phyloP scores from a whole-genome alignment of 2,113 vertebrate genomes.

The Butastur rufipennis region DNA sequence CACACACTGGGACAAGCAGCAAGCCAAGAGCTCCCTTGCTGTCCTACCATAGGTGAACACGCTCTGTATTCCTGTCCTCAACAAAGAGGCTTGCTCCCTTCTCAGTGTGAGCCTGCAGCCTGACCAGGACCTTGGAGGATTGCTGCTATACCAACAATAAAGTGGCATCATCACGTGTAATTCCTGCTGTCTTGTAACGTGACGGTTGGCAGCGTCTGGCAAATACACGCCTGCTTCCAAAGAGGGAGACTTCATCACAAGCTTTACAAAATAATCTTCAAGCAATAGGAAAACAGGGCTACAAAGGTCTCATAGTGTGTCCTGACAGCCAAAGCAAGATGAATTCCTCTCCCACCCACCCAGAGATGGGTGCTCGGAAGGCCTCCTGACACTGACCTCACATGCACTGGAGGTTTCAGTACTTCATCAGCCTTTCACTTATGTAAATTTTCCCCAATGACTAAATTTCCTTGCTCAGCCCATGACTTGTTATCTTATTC shows the following conservation, averaged over 20 bases:
- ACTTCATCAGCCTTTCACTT: not conserved
- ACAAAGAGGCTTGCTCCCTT: not conserved
- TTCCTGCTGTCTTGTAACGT: not conserved
- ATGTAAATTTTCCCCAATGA: not conserved
- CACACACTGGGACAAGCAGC: not conserved
- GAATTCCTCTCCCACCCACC: not conserved
- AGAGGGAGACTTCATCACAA: not conserved
- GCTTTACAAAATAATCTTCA: not conserved
- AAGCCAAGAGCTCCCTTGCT: not conserved
- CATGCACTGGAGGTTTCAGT: not conserved
- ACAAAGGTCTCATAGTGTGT: not conserved
- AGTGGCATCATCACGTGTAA: not conserved
- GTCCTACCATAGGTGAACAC: fast-evolving
- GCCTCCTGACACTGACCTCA: not conserved
- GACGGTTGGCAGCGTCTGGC: not conserved
- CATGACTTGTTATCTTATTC: not conserved
- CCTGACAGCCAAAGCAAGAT: not conserved
- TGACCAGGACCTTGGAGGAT: not conserved
- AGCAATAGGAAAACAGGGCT: not conserved
- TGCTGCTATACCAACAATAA: not conserved
- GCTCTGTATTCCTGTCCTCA: not conserved
- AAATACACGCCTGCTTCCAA: not conserved
- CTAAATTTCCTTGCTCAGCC: not conserved
- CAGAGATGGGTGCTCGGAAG: not conserved
- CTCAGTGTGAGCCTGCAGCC: not conserved